Evolutionary conservation across 2,888 invertebrate species (phyloP).

Genomic region (Linnaemya vulpina): DNA sequence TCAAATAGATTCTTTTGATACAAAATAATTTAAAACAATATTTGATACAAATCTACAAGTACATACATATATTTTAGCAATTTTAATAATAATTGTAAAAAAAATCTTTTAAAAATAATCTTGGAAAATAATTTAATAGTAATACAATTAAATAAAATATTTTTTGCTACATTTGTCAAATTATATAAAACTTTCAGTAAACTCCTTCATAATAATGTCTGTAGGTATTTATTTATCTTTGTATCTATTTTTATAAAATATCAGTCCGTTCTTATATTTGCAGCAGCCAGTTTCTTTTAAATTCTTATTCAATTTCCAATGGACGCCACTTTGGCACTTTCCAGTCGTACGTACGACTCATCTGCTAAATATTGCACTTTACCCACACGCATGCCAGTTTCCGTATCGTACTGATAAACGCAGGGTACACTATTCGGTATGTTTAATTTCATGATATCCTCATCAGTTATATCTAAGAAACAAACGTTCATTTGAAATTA

Average conservation of each 20-base stretch:
- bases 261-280: slow-evolving; percentile 47
- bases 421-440: slow-evolving; percentile 92
- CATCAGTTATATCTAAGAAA: slow-evolving; percentile 86
- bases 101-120: neutral
- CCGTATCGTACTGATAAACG: slow-evolving; percentile 89
- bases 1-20: no score
- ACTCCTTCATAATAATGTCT: neutral
- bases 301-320: slow-evolving; percentile 85
- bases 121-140: neutral
- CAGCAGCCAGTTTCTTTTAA: no score
- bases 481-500: neutral
- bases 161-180: neutral
- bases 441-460: slow-evolving; percentile 89
- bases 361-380: slow-evolving; percentile 91
- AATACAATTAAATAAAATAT: neutral
- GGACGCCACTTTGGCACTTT: slow-evolving; percentile 90
- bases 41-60: neutral
- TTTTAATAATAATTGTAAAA: neutral
- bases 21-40: no score
- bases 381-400: slow-evolving; percentile 86
- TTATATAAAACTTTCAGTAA: neutral
- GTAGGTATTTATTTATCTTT: no score
- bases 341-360: slow-evolving; percentile 89
- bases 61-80: neutral
- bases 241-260: slow-evolving; percentile 30